phyloP scores from a whole-genome alignment of 2,113 vertebrate species.

The Ovibos moschatus region DNA sequence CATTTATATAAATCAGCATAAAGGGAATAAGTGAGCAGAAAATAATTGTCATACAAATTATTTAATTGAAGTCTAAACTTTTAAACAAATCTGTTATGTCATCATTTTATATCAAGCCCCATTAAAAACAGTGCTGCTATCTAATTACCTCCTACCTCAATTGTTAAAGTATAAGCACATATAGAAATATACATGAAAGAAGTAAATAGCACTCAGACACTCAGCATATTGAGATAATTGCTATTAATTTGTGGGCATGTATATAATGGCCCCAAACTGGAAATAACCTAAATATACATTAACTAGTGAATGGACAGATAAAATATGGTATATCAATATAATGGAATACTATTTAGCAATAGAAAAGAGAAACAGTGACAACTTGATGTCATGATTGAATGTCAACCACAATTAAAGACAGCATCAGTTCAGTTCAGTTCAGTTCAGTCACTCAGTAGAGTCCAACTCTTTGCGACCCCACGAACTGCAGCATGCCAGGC shows the following conservation, averaged over 20 bases:
- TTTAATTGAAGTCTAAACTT: background rate
- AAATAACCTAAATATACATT: background rate
- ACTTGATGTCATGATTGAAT: background rate
- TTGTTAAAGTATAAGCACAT: background rate
- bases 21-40: background rate
- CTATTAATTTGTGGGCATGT: background rate
- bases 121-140: background rate
- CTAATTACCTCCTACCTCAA: background rate
- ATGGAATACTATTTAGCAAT: background rate
- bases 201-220: background rate
- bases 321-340: background rate
- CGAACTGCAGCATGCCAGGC: too few species aligned
- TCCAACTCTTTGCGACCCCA: too few species aligned
- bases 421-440: background rate
- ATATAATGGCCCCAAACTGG: background rate
- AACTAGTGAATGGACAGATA: background rate
- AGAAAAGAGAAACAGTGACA: background rate
- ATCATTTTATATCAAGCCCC: background rate
- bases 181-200: background rate
- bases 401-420: background rate
- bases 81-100: background rate
- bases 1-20: background rate
- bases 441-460: too few species aligned
- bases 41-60: background rate
- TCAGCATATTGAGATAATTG: background rate